phyloP scores from a whole-genome alignment of 2,797 vertebrate genomes.

The Petrocephalus schoutedeni region DNA sequence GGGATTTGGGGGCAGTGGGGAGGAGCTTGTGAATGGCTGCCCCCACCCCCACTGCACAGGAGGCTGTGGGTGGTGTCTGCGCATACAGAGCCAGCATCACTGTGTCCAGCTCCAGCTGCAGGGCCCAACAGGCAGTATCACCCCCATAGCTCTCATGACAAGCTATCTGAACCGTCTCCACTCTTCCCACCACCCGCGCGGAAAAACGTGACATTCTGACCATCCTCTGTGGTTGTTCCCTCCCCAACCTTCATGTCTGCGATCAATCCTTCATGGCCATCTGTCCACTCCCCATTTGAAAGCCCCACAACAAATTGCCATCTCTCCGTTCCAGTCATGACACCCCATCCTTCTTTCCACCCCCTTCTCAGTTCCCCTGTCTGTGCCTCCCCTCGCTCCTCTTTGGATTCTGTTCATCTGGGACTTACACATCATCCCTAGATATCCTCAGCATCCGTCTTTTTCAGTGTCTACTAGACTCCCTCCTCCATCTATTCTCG shows the following conservation, averaged over 20 bases:
- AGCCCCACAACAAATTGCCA: slow-evolving; percentile 34
- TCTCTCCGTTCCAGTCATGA: slow-evolving; percentile 42
- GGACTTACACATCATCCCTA: slow-evolving; percentile 11
- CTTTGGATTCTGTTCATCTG: slow-evolving; percentile 28
- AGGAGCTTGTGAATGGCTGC: not conserved
- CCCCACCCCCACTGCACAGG: not conserved
- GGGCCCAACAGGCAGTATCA: slow-evolving; percentile 39
- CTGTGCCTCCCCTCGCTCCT: slow-evolving; percentile 23
- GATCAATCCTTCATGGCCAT: not conserved
- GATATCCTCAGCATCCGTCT: slow-evolving; percentile 44
- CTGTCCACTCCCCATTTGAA: not conserved
- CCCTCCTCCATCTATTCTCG: slow-evolving; percentile 49
- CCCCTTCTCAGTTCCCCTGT: slow-evolving; percentile 42
- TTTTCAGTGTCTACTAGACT: slow-evolving; percentile 45
- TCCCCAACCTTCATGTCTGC: not conserved
- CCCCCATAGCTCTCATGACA: slow-evolving; percentile 55
- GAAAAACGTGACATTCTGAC: slow-evolving; percentile 12
- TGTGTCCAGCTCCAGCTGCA: not conserved
- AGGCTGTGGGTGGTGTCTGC: not conserved
- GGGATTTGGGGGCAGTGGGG: not conserved
- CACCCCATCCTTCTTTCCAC: slow-evolving; percentile 42
- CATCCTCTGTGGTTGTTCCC: slow-evolving; percentile 32
- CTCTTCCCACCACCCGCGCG: not conserved
- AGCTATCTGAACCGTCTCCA: slow-evolving; percentile 47
- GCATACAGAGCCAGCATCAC: not conserved